Percentiles rank a stretch among this genome's conserved stretches.
phyloP scores from a whole-genome alignment of 2,888 invertebrate species.

The Nomada hirtipes region DNA sequence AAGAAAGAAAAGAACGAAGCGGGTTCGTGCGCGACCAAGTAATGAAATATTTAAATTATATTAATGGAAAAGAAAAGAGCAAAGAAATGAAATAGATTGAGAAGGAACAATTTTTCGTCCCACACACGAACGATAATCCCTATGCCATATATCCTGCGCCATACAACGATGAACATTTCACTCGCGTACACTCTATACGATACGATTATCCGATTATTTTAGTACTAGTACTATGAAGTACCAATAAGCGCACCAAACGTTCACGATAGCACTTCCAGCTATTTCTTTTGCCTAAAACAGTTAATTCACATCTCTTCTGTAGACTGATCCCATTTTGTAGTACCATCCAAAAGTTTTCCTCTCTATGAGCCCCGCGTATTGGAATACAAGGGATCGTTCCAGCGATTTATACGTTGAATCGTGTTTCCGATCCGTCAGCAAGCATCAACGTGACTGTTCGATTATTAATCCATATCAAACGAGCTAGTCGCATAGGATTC shows the following conservation, averaged over 20 bases:
- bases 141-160: constrained; percentile 60
- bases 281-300: constrained; percentile 26
- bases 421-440: constrained; percentile 97
- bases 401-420: constrained; percentile 89
- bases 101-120: constrained; percentile 55
- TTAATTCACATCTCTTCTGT: constrained; percentile 14
- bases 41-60: constrained; percentile 44
- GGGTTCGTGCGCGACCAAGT: constrained; percentile 16
- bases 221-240: constrained; percentile 66
- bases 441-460: constrained; percentile 96
- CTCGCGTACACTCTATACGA: constrained; percentile 28
- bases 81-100: constrained; percentile 34
- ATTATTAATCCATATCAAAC: constrained; percentile 98
- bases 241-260: constrained; percentile 55
- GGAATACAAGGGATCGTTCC: constrained; percentile 5
- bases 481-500: constrained; percentile 95
- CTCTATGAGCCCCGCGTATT: neutral
- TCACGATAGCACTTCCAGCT: constrained; percentile 49
- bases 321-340: constrained; percentile 32
- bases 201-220: constrained; percentile 51
- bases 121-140: constrained; percentile 26
- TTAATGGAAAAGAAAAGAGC: constrained; percentile 26
- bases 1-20: constrained; percentile 14
- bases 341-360: neutral
- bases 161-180: constrained; percentile 38